Base-by-base conservation (phyloP, 2,888 invertebrate genomes). In the Diaprepes abbreviatus region DNA sequence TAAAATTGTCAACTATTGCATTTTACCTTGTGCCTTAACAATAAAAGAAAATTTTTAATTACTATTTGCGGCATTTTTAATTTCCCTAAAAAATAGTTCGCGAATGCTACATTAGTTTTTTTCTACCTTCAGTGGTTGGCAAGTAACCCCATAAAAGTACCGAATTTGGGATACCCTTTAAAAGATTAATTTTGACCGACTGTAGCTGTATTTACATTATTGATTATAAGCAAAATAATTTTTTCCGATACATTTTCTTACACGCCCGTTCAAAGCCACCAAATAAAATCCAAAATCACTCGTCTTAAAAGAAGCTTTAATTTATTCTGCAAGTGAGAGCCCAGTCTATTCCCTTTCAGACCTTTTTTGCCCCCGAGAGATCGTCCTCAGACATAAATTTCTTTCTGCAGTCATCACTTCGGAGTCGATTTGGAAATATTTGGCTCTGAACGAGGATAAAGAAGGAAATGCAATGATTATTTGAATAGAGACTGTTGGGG, bases 401-500 rank as follows among this genome's bases (percentile, higher is more conserved):
- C 28, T 24, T 50, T 52, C 36, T 24, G 50, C 62, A 52, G 48
- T 62, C 62, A 38, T 62, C 62, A 62, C 62, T 38, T 50, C 62
- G 24, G 62, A 36, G 45, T 62, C 62, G 50, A 52, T 62, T 52
- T 62, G 50, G 50, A 52, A 50, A 50, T 50, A 62, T 62, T 62
- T 48, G 62, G 19, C 62, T 62, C 50, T 24, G 28, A 62, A 31
- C 58, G 16, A 21, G 17, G 28, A 58, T 43, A 43, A 58, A 40
- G 58, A 17, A n/a, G 24, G 17, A 43, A 58, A 43, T 24, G 58
- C 40, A 58, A 40, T 58, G 58, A 58, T 58, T 43, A 58, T 58
- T 58, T 40, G 58, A 31, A 58, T 58, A 40, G 40, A 50, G 21
- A 24, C 40, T 24, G n/a, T 36, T 14, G 21, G 28, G 40, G 7